phyloP scores from a whole-genome alignment of 2,888 invertebrate genomes.

The Idaea biselata region DNA sequence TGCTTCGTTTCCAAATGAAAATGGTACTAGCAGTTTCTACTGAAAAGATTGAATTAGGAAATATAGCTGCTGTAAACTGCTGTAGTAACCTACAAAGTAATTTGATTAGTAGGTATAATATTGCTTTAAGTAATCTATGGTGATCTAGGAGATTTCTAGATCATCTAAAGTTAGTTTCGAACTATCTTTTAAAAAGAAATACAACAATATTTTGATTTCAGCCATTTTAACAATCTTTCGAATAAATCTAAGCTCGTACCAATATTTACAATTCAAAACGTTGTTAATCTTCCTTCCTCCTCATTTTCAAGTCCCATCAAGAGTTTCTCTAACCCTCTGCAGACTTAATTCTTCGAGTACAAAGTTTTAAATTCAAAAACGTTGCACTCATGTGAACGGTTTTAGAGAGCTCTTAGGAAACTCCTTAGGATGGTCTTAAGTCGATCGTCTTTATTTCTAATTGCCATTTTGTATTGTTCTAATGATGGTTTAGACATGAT shows the following conservation, averaged over 20 bases:
- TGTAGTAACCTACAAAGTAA: neutral
- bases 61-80: neutral
- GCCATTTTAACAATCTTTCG: neutral
- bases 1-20: neutral
- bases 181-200: neutral
- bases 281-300: constrained; percentile 13
- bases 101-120: neutral
- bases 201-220: neutral
- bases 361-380: constrained; percentile 81
- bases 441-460: constrained; percentile 49
- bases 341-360: constrained; percentile 63
- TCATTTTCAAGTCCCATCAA: constrained; percentile 18
- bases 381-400: constrained; percentile 49
- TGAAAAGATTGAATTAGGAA: neutral
- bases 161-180: neutral
- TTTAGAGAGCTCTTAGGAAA: constrained; percentile 30
- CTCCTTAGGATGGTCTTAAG: constrained; percentile 42
- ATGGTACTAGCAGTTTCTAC: neutral
- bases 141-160: too few relatives aligned
- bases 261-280: neutral
- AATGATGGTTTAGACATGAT: constrained; percentile 38
- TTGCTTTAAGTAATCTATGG: too few relatives aligned
- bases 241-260: neutral
- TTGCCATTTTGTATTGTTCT: constrained; percentile 62
- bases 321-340: constrained; percentile 9